Percentiles rank a stretch among this genome's conserved stretches.
Conservation (phyloP, 2,113 vertebrate genomes). For the Laticauda laticaudata region DNA sequence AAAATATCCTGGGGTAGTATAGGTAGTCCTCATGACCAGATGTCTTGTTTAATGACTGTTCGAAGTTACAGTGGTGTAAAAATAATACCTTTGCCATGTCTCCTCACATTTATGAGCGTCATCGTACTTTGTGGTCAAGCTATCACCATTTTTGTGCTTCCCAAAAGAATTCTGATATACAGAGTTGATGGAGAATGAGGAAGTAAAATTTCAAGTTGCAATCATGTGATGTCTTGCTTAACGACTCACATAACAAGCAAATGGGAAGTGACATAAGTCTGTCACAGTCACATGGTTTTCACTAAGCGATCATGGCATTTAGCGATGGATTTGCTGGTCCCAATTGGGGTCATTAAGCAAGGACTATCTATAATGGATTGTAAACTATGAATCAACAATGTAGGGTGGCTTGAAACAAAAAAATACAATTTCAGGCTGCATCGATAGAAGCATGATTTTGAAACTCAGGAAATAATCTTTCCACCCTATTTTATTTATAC, state of each 20-base stretch:
- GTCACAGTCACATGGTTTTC: neutral
- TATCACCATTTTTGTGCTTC: neutral
- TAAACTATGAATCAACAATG: neutral
- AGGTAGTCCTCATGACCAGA: neutral
- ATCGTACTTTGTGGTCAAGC: neutral
- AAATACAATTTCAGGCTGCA: neutral
- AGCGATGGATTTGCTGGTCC: neutral
- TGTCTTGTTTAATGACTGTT: neutral
- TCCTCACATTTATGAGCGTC: neutral
- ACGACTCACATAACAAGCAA: neutral
- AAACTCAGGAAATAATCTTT: neutral
- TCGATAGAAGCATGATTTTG: neutral
- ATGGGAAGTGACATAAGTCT: neutral
- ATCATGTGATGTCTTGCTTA: neutral
- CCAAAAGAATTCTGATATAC: neutral
- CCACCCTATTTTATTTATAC: neutral
- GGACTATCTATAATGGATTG: neutral
- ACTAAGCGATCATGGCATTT: neutral
- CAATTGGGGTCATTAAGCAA: neutral
- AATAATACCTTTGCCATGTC: neutral
- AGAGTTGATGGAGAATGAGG: neutral
- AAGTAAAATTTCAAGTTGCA: neutral
- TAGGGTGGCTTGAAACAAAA: neutral
- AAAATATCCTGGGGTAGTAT: neutral
- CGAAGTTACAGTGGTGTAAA: neutral